phyloP scores from a whole-genome alignment of 2,797 vertebrate species.

The Novumbra hubbsi region DNA sequence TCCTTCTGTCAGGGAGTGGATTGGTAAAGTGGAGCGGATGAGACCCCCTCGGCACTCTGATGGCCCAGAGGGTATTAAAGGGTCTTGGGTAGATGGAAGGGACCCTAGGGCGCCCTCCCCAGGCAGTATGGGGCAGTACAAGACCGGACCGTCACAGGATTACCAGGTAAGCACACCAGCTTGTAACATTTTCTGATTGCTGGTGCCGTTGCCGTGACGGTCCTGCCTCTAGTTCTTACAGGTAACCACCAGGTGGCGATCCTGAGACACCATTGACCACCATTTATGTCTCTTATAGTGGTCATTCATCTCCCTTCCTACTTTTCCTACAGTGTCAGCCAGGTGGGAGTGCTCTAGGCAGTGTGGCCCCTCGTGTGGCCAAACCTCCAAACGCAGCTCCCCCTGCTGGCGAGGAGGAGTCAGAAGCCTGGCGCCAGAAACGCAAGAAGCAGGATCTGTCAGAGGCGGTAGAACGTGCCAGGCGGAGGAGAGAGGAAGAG shows the following conservation, averaged over 20 bases:
- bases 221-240: no score
- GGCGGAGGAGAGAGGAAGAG: conserved; percentile 91
- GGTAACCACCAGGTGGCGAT: no score
- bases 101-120: conserved; percentile 77
- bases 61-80: conserved; percentile 72
- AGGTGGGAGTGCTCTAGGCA: conserved; percentile 58
- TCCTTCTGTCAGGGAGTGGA: conserved; percentile 79
- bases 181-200: no score
- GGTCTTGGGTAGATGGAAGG: conserved; percentile 58
- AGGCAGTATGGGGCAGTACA: conserved; percentile 72
- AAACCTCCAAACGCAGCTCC: conserved; percentile 69
- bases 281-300: not conserved
- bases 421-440: conserved; percentile 94
- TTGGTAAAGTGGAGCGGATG: conserved; percentile 76
- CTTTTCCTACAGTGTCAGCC: conserved; percentile 46
- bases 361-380: conserved; percentile 63
- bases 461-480: conserved; percentile 91
- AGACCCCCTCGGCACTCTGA: conserved; percentile 76
- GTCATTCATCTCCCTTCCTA: not conserved
- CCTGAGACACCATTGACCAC: not conserved
- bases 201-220: no score
- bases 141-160: conserved; percentile 75
- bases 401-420: conserved; percentile 82
- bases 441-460: conserved; percentile 92
- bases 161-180: conserved; percentile 75